Base-by-base conservation (phyloP, 2,113 vertebrate genomes). In the Zosterops pallidus region DNA sequence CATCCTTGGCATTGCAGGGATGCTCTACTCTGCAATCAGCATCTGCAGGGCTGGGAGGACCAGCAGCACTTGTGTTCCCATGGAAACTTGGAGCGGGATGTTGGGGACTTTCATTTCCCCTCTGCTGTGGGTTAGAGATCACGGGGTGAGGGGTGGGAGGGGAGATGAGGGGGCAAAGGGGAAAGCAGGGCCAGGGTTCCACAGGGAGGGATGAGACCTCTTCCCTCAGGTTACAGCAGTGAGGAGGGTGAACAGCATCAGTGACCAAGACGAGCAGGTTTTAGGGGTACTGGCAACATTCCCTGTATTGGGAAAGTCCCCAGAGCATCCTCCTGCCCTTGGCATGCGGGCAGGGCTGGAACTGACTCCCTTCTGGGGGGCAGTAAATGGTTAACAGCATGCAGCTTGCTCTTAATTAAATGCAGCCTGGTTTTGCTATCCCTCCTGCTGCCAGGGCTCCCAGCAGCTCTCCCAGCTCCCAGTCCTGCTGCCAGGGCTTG, bases 61-160 rank as follows among this genome's bases (percentile, higher is more conserved):
- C 87, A 52, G 86, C 74, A 86, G 89, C 80, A 17, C 85, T 94
- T 68, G 16, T 18, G 96, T 97, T 96, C 89, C 97, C 83, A 97
- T 97, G 94, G 94, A 92, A 97, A 97, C 97, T n/a, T 13, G 0
- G 82, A 92, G 53, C 1, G 7, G 42, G 63, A 77, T 76, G 60
- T 41, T 2, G 5, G 53, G 68, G 88, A 67, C 63, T 94, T 70
- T 67, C 4, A 1, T n/a, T 65, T 70, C 67, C 35, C 52, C 62
- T 85, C 63, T 69, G 74, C 72, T 47, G 23, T 2, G 9, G 71
- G 70, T 79, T 84, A 55, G 74, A 67, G 84, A 86, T 39, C 2
- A 5, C 29, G 33, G 84, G 68, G 63, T 44, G 74, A 46, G 17
- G 39, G 15, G 33, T 52, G 55, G 46, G n/a, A 79, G 72, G 29